A percentile compares a stretch with the other conserved stretches of the same genome.
Evolutionary conservation across 2,888 invertebrate genomes (phyloP).

Genomic region (Brachypalpus laphriformis): DNA sequence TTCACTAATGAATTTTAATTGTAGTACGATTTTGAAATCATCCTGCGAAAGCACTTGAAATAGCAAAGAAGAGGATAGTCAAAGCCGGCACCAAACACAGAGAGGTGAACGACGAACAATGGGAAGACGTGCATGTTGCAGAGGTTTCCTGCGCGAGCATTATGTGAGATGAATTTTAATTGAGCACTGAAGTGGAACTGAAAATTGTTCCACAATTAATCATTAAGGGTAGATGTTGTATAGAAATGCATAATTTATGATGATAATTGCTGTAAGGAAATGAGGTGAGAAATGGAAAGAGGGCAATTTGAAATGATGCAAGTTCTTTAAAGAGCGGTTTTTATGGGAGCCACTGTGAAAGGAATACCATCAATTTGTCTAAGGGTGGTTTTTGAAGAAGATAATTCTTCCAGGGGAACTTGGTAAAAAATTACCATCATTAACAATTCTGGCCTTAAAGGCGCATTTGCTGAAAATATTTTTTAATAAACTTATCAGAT

Average conservation of each 20-base stretch:
- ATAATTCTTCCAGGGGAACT: too few species aligned
- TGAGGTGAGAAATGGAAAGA: neutral
- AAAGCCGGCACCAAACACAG: neutral
- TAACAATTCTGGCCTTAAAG: too few species aligned
- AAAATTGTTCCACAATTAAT: conserved; percentile 60
- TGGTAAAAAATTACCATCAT: too few species aligned
- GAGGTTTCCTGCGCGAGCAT: conserved; percentile 36
- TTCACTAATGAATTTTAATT: conserved; percentile 64
- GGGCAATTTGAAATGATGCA: neutral
- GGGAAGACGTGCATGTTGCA: conserved; percentile 47
- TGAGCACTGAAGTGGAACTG: conserved; percentile 31
- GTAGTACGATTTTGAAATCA: conserved; percentile 31
- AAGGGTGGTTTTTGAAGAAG: too few species aligned
- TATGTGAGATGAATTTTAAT: conserved; percentile 60
- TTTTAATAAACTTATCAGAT: too few species aligned
- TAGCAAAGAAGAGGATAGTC: neutral
- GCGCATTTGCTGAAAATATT: too few species aligned
- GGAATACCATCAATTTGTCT: too few species aligned
- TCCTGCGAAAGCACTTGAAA: conserved; percentile 18
- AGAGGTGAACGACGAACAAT: conserved; percentile 33
- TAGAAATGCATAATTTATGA: conserved; percentile 34
- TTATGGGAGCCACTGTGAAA: neutral
- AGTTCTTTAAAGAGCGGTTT: neutral
- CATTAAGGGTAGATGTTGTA: conserved; percentile 27
- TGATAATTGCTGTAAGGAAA: neutral